These are phyloP conservation scores for Halichoerus grypus DNA, from an alignment of 2,113 vertebrate species.

Conservation along the genomic window DNA sequence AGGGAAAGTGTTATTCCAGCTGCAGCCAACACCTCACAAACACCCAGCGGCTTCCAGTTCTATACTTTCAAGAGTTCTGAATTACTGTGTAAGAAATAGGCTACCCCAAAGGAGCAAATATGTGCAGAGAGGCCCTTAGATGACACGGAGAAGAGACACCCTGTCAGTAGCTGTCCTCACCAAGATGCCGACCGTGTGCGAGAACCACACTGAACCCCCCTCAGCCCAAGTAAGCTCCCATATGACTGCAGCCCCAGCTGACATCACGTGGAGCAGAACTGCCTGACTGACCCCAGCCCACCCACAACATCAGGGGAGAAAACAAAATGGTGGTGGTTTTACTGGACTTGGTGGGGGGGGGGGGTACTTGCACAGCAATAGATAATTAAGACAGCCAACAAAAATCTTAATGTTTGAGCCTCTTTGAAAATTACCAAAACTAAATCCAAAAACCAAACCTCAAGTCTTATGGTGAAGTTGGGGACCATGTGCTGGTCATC, in stretches of 20 bases:
- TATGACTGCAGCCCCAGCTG: neutral
- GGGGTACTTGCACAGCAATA: neutral
- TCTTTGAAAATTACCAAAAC: neutral
- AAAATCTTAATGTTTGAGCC: neutral
- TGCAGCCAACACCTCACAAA: neutral
- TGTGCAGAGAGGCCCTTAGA: neutral
- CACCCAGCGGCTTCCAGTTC: neutral
- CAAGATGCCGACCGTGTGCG: too few relatives aligned
- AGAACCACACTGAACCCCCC: fast-evolving
- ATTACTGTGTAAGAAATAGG: neutral
- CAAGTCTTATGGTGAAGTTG: neutral
- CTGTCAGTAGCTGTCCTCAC: neutral
- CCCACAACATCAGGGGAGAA: neutral
- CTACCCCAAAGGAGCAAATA: neutral
- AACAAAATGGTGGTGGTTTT: neutral
- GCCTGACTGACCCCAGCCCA: neutral
- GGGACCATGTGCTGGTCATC: neutral
- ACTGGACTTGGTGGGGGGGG: neutral
- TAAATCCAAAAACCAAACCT: neutral
- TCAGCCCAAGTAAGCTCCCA: neutral
- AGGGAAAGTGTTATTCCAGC: neutral
- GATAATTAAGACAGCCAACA: neutral
- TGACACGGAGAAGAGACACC: fast-evolving
- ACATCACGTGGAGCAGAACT: neutral
- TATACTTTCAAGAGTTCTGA: neutral